These are phyloP conservation scores for Leptodactylus fuscus DNA, from an alignment of 2,113 vertebrate species.

Conservation along the genomic window DNA sequence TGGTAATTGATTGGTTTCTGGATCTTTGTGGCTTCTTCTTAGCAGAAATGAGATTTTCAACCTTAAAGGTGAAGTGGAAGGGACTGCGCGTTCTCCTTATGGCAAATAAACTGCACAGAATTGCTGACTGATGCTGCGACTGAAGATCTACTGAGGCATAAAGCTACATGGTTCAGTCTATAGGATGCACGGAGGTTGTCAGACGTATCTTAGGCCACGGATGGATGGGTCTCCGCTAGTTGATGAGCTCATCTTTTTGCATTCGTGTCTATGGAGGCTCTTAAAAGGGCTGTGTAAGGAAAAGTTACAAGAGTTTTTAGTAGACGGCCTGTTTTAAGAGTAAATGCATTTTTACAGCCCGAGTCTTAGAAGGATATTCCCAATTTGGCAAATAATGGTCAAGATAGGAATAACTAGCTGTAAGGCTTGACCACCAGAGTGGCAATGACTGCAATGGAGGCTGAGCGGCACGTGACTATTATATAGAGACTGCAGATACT, in stretches of 20 bases:
- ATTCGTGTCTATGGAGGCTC: not conserved
- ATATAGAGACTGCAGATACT: too few relatives aligned
- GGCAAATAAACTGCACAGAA: not conserved
- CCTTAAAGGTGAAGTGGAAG: conserved; percentile 25
- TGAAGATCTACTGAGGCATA: not conserved
- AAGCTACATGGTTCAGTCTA: not conserved
- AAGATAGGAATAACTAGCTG: too few relatives aligned
- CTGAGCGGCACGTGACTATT: too few relatives aligned
- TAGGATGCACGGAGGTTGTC: not conserved
- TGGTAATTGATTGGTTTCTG: conserved; percentile 26
- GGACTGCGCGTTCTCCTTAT: not conserved
- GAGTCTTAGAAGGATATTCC: too few relatives aligned
- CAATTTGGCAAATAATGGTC: too few relatives aligned
- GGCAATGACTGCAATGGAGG: too few relatives aligned
- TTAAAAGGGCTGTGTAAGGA: not conserved
- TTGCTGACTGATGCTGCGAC: not conserved
- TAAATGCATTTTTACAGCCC: too few relatives aligned
- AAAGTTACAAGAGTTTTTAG: not conserved
- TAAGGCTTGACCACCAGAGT: too few relatives aligned
- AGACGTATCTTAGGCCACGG: not conserved
- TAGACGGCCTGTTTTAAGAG: not conserved
- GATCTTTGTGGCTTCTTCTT: not conserved
- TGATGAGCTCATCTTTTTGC: not conserved
- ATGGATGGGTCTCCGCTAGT: not conserved
- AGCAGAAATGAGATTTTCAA: conserved; percentile 39